Base-by-base conservation (phyloP, 2,797 vertebrate genomes). In the Spondyliosoma cantharus region DNA sequence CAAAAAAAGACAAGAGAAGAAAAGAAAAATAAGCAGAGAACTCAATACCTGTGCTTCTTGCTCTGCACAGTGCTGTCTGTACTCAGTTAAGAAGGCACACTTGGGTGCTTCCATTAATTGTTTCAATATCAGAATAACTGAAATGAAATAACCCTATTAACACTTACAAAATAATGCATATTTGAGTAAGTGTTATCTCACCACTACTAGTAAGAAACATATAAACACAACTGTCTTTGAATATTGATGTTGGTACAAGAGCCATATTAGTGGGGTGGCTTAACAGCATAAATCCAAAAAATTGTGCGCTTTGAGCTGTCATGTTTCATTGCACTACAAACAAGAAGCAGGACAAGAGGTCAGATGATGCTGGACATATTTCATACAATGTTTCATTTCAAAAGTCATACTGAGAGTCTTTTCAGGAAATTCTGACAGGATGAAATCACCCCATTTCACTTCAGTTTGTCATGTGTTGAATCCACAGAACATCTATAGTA, bases 311-410 rank as follows among this genome's bases (percentile, higher is more conserved):
- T 68, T 48, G 5, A 45, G 22, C 27, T 71, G 65, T 46, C 65
- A 22, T 75, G 37, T 71, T 59, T 74, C 27, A 49, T 13, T 58
- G 25, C 7, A 43, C 19, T 46, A 57, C 27, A n/a, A 81, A 59
- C 27, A 60, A 62, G 25, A 22, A n/a, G 48, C 13, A 22, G 9
- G 61, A 62, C 25, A 59, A 45, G 58, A 63, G 62, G 52, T 27
- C 37, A 67, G 58, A 42, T 16, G 52, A 62, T 45, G 16, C 17
- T 66, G 65, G 46, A 74, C 59, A 75, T 46, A 43, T 53, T 58
- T 76, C 17, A 16, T 24, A 59, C 7, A 68, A 20, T 54, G 68
- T 64, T n/a, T n/a, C n/a, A n/a, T n/a, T n/a, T n/a, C n/a, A n/a
- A n/a, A n/a, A n/a, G 62, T 75, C 67, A 54, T 9, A 16, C 50